phyloP scores from a whole-genome alignment of 2,888 invertebrate genomes.

The Hedychridium roseum region DNA sequence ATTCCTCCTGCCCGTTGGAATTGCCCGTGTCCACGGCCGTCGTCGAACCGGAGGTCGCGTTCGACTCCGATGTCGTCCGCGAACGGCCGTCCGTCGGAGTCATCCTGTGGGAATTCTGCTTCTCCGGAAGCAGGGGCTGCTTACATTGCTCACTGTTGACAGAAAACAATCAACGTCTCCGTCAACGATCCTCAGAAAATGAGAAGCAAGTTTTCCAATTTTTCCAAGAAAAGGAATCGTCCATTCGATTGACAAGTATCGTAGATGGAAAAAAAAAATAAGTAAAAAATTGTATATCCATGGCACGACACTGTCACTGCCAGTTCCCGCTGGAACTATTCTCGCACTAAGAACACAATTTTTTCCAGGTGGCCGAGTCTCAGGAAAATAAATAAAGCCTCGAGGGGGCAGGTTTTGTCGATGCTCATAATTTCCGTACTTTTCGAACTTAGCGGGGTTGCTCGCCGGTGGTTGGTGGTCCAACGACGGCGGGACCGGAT shows the following conservation, averaged over 20 bases:
- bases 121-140: conserved; percentile 50
- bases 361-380: not conserved
- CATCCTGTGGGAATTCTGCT: conserved; percentile 53
- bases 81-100: conserved; percentile 56
- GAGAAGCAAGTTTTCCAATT: too few species aligned
- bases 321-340: too few species aligned
- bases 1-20: conserved; percentile 35
- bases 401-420: too few species aligned
- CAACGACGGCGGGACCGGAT: conserved; percentile 39
- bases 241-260: too few species aligned
- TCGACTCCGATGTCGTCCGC: conserved; percentile 55
- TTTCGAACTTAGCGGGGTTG: conserved; percentile 42
- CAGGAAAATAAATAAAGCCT: too few species aligned
- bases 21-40: conserved; percentile 52
- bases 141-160: conserved; percentile 58
- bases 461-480: conserved; percentile 33
- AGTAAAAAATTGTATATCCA: too few species aligned
- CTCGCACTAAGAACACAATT: not conserved
- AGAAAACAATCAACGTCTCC: too few species aligned
- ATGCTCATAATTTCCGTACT: too few species aligned
- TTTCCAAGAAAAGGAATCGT: too few species aligned
- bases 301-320: too few species aligned
- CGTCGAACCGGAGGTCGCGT: conserved; percentile 53
- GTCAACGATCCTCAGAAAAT: too few species aligned
- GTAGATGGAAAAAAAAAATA: too few species aligned